Evolutionary conservation across 2,113 vertebrate species (phyloP), one percentile per base, ranked within the genome.

Genomic region (Peromyscus maniculatus): DNA sequence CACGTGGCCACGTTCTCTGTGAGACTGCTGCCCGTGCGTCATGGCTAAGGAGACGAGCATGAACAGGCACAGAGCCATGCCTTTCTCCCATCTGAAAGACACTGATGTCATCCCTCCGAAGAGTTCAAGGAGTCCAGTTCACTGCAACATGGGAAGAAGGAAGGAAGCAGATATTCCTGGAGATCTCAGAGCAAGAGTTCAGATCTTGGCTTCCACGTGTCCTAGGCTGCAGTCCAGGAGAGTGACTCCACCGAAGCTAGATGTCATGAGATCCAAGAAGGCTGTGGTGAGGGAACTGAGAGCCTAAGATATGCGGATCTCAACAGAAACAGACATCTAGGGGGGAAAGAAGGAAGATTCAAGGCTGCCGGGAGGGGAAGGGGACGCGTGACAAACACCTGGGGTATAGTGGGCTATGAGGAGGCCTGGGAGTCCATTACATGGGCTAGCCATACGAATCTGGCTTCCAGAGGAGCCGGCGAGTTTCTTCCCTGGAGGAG

Each of bases 131-230:
- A 82, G 91, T 66, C 24, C 86, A 49, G 83, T 75, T 79, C 75
- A 57, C 75, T 94, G 75, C 7, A n/a, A 84, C 15, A 36, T 79
- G 22, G 66, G 43, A 91, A 72, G 46, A 86, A n/a, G 21, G 66
- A 49, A 95, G 52, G 88, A 97, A 75, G 77, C 36, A n/a, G 93
- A 95, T 75, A 87, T 90, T 93, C 87, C 79, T 95, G 93, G 82
- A 97, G 52, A 72, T 79, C 71, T 92, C 69, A 62, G 71, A 96
- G 87, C 59, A 79, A 1, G 69, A 84, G 39, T 55, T 95, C 69
- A 84, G 90, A 80, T 33, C 79, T 59, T 88, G 91, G 93, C 87
- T 89, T 95, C 17, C 80, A 39, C 17, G 49, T 19, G 5, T 15
- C 36, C 39, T 16, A 43, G 89, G 91, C 74, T 52, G 33, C 59